phyloP scores from a whole-genome alignment of 2,888 invertebrate species.

The Cinara cedri region DNA sequence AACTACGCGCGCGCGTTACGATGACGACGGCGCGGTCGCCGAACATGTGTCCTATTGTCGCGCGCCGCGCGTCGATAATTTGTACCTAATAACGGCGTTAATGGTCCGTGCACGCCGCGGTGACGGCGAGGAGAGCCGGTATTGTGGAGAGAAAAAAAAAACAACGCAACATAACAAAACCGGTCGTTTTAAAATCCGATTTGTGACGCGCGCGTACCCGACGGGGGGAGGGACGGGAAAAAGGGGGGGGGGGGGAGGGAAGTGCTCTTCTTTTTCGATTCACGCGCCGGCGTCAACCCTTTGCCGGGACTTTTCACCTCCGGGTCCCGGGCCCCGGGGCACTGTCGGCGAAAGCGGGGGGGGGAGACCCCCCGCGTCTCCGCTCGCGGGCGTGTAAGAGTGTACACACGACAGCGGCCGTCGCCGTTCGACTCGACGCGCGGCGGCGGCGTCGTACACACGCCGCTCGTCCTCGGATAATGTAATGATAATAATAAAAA shows the following conservation, averaged over 20 bases:
- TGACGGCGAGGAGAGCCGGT: too few relatives aligned
- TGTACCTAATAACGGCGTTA: conserved; percentile 53
- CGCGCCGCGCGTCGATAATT: conserved; percentile 45
- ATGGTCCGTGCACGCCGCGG: conserved; percentile 47
- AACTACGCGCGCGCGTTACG: too few relatives aligned
- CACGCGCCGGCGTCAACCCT: conserved; percentile 56
- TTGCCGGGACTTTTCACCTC: too few relatives aligned
- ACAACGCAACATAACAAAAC: too few relatives aligned
- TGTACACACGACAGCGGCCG: too few relatives aligned
- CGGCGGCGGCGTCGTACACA: neutral
- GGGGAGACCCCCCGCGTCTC: too few relatives aligned
- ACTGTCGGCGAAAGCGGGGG: too few relatives aligned
- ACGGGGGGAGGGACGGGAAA: neutral
- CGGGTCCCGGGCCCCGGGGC: too few relatives aligned
- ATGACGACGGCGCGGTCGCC: conserved; percentile 12
- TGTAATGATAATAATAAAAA: too few relatives aligned
- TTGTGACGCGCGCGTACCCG: conserved; percentile 21
- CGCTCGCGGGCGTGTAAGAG: neutral
- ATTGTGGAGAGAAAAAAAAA: conserved; percentile 3
- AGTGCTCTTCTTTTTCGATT: neutral
- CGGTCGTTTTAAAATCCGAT: conserved; percentile 54
- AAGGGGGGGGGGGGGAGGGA: neutral
- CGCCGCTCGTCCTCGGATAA: too few relatives aligned
- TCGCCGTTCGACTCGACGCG: conserved; percentile 49
- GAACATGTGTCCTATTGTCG: conserved; percentile 53